Evolutionary conservation across 2,888 invertebrate genomes (phyloP).

Genomic region (Hypomecis atomaria): DNA sequence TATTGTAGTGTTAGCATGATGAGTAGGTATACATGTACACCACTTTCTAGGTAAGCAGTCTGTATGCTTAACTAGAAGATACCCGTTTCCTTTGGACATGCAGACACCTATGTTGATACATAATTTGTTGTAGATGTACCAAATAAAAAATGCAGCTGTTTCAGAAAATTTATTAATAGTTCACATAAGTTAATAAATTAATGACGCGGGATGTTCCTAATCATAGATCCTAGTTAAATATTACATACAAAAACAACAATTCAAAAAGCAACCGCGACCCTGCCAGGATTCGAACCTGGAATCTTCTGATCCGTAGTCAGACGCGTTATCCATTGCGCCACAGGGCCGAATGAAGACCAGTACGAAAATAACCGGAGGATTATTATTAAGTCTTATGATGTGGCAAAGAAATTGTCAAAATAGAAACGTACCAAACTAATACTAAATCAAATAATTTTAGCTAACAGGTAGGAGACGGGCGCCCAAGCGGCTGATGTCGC

Average conservation of each 20-base stretch:
- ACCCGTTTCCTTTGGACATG: too few relatives aligned
- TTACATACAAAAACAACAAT: background rate
- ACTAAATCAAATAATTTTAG: background rate
- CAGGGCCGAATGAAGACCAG: conserved; percentile 72
- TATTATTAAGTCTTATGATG: conserved; percentile 6
- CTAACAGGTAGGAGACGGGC: conserved; percentile 85
- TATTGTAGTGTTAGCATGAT: too few relatives aligned
- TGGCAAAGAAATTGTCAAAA: conserved; percentile 1
- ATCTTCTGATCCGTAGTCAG: conserved; percentile 90
- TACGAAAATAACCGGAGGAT: background rate
- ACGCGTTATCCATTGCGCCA: conserved; percentile 89
- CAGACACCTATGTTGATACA: too few relatives aligned
- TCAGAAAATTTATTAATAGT: too few relatives aligned
- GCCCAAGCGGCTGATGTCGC: conserved; percentile 91
- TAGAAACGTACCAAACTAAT: background rate
- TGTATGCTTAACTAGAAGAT: too few relatives aligned
- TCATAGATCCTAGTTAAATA: background rate
- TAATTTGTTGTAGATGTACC: too few relatives aligned
- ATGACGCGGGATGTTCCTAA: too few relatives aligned
- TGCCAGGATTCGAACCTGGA: conserved; percentile 88
- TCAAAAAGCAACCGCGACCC: conserved; percentile 64
- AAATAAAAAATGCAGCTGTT: too few relatives aligned
- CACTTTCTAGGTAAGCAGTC: too few relatives aligned
- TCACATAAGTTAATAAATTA: too few relatives aligned
- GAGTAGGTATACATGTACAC: too few relatives aligned